Evolutionary conservation across 2,113 vertebrate species (phyloP), one percentile per base, ranked within the genome.

Genomic region (Phodopus roborovskii): DNA sequence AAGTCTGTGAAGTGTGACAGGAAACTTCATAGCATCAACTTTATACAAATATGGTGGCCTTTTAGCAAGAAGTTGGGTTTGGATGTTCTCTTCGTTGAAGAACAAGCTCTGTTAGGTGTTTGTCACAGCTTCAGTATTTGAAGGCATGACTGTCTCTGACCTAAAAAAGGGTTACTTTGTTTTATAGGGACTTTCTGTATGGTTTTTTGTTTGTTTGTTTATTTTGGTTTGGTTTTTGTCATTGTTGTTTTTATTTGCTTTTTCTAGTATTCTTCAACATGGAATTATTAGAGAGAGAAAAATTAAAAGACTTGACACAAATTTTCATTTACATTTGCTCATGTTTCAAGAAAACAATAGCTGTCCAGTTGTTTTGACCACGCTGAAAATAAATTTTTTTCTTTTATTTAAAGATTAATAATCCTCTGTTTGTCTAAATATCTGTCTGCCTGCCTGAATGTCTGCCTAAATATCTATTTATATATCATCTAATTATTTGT

Each of bases 381-480:
- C 64, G 79, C 95, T 97, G 94, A 98, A 98, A 64, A 95, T 42
- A 8, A 42, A 22, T 97, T 97, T 96, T 96, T 97, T 73, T 97
- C 48, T 97, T 97, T 70, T 90, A 94, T 75, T 64, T 84, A 64
- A 64, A 42, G 20, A 16, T 15, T 83, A 83, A 39, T 39, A 82
- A n/a, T n/a, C 17, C 5, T 36, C 30, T 81, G 5, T 53, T 42
- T 30, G 15, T 53, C 33, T 56, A 36, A n/a, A 19, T 71, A 20
- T 50, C 30, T 53, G 28, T 48, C 42, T 53, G 8, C 33, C 75
- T 78, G 19, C 13, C 78, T 82, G n/a, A 20, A 20, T 81, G n/a
- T 39, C 53, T 78, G 15, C 28, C 73, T 75, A 39, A 19, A 8
- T 39, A 48, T 45, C 42, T 39, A 2, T 28, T 13, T 39, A 15